Evolutionary conservation across 2,113 vertebrate species (phyloP), one percentile per base, ranked within the genome.

Genomic region (Delphinapterus leucas): DNA sequence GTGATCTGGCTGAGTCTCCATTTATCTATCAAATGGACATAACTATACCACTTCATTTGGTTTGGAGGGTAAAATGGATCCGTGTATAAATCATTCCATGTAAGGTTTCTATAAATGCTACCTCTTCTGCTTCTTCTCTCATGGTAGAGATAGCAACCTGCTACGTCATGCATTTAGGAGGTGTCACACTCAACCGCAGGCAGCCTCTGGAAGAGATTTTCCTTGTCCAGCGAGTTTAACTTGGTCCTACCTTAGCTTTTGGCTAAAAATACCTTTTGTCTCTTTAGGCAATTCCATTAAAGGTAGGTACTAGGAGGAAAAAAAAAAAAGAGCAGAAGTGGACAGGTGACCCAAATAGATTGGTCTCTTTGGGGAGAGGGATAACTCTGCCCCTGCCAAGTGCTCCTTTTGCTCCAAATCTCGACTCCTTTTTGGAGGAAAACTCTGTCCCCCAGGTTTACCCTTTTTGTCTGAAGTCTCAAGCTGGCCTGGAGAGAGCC

Each of bases 161-260:
- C 55, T 67, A 47, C 1, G 58, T 21, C 88, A 8, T 4, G 33
- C 70, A 11, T 5, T n/a, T n/a, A 38, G 63, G 44, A 90, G n/a
- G 11, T 5, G 31, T 28, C 36, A 47, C 53, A 21, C 6, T 5
- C 10, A 0, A 21, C 4, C 0, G 1, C 28, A 11, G 67, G 28
- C 17, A 60, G 58, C 92, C 71, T 60, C 28, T 11, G 65, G 65
- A 81, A n/a, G 49, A 28, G 3, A 44, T 3, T 60, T 41, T 81
- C 49, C 25, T 23, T 12, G 36, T 33, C 76, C 31, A 9, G 12
- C 4, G 14, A 71, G 25, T 76, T 60, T 20, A 58, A 71, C 76
- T n/a, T 23, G 61, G n/a, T 68, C 4, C 71, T 25, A 8, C 41
- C 63, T 74, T 61, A n/a, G 76, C 84, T n/a, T 84, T 80, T 2